Percentiles rank a stretch among this genome's conserved stretches.
Evolutionary conservation across 2,888 invertebrate species (phyloP).

Genomic region (Biston stratarius): DNA sequence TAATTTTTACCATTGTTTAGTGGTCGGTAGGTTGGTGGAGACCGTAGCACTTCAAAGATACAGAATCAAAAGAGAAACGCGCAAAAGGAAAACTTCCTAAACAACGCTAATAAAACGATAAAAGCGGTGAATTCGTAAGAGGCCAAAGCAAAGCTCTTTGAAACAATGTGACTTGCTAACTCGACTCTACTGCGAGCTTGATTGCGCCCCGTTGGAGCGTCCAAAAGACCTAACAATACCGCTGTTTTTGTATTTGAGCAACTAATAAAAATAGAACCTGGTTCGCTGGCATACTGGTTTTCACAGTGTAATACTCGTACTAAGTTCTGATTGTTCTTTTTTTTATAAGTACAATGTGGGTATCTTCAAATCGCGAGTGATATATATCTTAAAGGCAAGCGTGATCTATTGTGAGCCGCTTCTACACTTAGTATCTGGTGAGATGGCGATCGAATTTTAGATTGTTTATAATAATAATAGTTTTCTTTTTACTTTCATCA

Average conservation of each 20-base stretch:
- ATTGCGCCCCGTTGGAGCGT: conserved; percentile 56
- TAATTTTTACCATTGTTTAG: conserved; percentile 49
- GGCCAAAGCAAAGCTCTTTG: conserved; percentile 66
- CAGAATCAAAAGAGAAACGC: conserved; percentile 62
- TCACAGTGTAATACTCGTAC: not conserved
- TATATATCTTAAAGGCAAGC: too few relatives aligned
- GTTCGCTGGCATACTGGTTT: not conserved
- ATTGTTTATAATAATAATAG: too few relatives aligned
- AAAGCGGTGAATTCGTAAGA: conserved; percentile 73
- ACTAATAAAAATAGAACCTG: conserved; percentile 4
- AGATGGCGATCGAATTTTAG: too few relatives aligned
- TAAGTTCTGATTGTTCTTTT: too few relatives aligned
- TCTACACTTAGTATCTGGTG: too few relatives aligned
- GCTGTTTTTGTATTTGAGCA: conserved; percentile 12
- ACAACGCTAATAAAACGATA: conserved; percentile 77
- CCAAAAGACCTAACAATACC: conserved; percentile 25
- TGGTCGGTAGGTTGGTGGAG: conserved; percentile 28
- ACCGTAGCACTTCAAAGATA: conserved; percentile 66
- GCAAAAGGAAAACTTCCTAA: conserved; percentile 66
- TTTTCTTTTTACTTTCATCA: too few relatives aligned
- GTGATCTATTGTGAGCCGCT: too few relatives aligned
- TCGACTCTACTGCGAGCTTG: conserved; percentile 57
- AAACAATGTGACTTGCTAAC: conserved; percentile 70
- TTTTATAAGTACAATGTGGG: too few relatives aligned
- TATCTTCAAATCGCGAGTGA: too few relatives aligned